Conservation (phyloP, 2,113 vertebrate species). For the Dipodomys ordii region DNA sequence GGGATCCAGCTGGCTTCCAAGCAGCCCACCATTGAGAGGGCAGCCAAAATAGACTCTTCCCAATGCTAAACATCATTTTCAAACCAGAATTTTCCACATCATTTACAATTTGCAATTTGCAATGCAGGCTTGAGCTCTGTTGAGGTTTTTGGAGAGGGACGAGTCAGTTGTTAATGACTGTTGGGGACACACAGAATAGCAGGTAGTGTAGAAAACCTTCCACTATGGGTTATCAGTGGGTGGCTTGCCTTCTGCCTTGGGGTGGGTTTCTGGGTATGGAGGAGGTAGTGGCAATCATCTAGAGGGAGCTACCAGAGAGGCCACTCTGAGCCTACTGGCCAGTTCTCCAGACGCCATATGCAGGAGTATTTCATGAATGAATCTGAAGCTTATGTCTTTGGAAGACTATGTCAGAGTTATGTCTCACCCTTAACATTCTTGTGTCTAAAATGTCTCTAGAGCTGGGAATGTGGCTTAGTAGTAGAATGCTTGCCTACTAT, state of each 20-base stretch:
- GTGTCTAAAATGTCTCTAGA: neutral
- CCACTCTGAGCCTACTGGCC: neutral
- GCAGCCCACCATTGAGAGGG: accelerated
- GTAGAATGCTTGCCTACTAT: too few species aligned
- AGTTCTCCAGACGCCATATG: neutral
- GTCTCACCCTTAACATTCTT: neutral
- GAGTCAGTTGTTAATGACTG: neutral
- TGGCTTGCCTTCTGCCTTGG: neutral
- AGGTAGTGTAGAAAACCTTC: neutral
- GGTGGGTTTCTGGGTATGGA: neutral
- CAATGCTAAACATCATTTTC: neutral
- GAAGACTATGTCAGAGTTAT: neutral
- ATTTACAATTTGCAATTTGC: slow-evolving; percentile 29
- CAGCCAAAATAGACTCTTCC: neutral
- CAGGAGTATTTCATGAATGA: neutral
- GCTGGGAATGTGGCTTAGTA: too few species aligned
- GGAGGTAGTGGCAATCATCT: neutral
- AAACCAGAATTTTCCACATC: slow-evolving; percentile 38
- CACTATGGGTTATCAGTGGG: neutral
- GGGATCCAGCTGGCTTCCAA: neutral
- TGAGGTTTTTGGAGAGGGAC: neutral
- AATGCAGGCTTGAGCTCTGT: neutral
- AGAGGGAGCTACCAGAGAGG: neutral
- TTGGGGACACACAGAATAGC: neutral
- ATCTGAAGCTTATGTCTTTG: neutral